phyloP scores from a whole-genome alignment of 2,888 invertebrate species.

The Matsumyia berberina region DNA sequence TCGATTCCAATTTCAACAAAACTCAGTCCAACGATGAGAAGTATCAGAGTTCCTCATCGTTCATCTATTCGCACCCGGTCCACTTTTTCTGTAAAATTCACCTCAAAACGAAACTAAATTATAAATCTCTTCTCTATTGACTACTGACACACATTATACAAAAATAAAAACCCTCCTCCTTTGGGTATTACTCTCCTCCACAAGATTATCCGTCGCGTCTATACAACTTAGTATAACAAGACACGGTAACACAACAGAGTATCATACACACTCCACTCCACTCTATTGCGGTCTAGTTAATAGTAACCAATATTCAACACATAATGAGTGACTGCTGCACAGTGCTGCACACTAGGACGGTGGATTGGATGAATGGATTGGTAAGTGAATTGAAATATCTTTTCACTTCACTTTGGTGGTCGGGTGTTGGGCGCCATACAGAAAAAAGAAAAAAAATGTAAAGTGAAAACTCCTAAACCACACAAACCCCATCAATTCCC shows the following conservation, averaged over 20 bases:
- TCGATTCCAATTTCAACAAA: conserved; percentile 38
- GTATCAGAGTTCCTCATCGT: too few relatives aligned
- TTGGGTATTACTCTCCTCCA: neutral
- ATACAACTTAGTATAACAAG: conserved; percentile 29
- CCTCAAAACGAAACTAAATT: conserved; percentile 61
- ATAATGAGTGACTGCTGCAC: conserved; percentile 39
- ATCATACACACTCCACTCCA: conserved; percentile 50
- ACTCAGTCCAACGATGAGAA: neutral
- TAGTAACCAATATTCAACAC: conserved; percentile 55
- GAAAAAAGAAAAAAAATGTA: neutral
- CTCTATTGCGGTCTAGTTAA: conserved; percentile 72
- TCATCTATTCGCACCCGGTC: conserved; percentile 24
- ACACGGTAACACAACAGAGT: conserved; percentile 36
- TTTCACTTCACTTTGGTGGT: too few relatives aligned
- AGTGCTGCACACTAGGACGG: conserved; percentile 22
- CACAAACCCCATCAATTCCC: conserved; percentile 44
- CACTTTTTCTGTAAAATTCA: conserved; percentile 61
- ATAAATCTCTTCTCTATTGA: conserved; percentile 59
- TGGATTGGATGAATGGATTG: conserved; percentile 65
- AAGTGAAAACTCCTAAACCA: conserved; percentile 67
- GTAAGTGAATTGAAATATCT: conserved; percentile 68
- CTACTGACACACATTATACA: conserved; percentile 62
- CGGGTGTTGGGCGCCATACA: conserved; percentile 11
- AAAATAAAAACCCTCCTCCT: conserved; percentile 8
- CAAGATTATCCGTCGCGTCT: neutral